Evolutionary conservation across 2,888 invertebrate species (phyloP).

Genomic region (Orthonychiurus folsomi): DNA sequence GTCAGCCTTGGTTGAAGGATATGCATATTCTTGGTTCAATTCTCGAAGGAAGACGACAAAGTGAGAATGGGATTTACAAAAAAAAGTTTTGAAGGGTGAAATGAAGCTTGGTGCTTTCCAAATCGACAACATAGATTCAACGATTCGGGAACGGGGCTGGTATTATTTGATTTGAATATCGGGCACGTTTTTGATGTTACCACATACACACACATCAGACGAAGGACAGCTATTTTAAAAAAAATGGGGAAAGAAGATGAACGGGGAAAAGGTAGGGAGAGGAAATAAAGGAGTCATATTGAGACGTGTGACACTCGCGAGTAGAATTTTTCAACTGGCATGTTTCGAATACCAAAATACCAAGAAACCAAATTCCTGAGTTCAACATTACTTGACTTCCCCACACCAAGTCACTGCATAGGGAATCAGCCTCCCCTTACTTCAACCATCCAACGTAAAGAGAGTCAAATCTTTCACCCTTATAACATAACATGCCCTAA

Average conservation of each 20-base stretch:
- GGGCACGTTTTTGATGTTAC: background rate
- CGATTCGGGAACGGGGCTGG: background rate
- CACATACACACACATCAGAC: background rate
- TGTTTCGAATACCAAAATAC: conserved; percentile 9
- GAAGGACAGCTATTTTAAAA: background rate
- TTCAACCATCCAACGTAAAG: background rate
- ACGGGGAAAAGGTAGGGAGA: background rate
- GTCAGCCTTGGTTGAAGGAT: no score
- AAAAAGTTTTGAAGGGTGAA: no score
- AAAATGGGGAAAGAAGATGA: background rate
- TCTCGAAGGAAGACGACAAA: no score
- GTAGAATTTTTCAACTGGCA: background rate
- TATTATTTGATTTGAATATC: background rate
- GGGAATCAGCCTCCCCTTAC: no score
- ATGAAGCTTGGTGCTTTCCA: no score
- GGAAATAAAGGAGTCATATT: background rate
- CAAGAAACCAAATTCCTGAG: background rate
- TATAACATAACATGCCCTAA: background rate
- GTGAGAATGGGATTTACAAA: no score
- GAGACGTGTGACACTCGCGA: background rate
- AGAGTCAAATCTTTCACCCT: background rate
- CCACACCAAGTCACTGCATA: background rate
- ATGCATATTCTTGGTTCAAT: no score
- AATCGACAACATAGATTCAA: no score
- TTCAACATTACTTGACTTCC: background rate